Evolutionary conservation across 2,888 invertebrate genomes (phyloP).

Genomic region (Eledona agricola): DNA sequence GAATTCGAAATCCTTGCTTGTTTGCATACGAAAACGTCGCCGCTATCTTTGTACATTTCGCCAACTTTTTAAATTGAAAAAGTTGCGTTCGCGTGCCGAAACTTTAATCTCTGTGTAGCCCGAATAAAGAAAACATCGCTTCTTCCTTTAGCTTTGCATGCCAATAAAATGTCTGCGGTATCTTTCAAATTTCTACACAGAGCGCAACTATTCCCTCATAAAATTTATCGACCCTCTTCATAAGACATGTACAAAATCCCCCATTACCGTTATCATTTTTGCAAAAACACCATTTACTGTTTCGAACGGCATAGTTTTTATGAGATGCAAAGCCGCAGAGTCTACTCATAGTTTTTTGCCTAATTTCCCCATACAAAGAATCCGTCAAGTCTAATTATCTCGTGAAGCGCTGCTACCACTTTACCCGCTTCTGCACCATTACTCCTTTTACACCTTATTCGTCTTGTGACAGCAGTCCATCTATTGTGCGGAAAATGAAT

Average conservation of each 20-base stretch:
- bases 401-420: constrained; percentile 31
- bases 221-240: too few relatives aligned
- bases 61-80: constrained; percentile 36
- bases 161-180: too few relatives aligned
- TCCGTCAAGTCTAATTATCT: constrained; percentile 39
- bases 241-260: too few relatives aligned
- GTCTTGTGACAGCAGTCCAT: constrained; percentile 32
- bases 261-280: constrained; percentile 1
- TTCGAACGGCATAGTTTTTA: constrained; percentile 9
- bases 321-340: too few relatives aligned
- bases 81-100: constrained; percentile 10
- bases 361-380: constrained; percentile 35
- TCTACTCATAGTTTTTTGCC: constrained; percentile 13
- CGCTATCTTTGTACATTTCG: constrained; percentile 11
- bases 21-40: constrained; percentile 18
- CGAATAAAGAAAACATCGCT: not conserved
- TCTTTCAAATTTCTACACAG: too few relatives aligned
- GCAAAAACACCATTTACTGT: not conserved
- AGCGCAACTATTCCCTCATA: too few relatives aligned
- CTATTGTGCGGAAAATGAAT: constrained; percentile 22
- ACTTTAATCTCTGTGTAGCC: not conserved
- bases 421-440: constrained; percentile 41
- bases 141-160: too few relatives aligned
- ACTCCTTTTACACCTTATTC: constrained; percentile 38
- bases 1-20: constrained; percentile 9